These are phyloP conservation scores for Mormyrus iriodes DNA, from an alignment of 2,113 vertebrate species.

Conservation along the genomic window DNA sequence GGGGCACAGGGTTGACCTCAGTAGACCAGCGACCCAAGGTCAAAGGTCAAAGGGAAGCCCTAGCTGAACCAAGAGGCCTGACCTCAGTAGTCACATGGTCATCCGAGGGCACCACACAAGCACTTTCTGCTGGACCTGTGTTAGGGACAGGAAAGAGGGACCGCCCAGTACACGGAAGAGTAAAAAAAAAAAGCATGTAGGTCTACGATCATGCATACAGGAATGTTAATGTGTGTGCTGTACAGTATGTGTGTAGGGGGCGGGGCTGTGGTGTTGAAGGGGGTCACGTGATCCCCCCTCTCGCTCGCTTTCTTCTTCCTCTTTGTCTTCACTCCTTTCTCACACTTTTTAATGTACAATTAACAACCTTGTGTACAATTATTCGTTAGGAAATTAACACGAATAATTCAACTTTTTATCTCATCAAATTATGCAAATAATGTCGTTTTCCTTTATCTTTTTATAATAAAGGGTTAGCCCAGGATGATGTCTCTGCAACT, in stretches of 20 bases:
- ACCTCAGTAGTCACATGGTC: not conserved
- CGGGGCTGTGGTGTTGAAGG: not conserved
- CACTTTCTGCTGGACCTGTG: not conserved
- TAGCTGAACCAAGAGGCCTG: not conserved
- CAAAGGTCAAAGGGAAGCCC: not conserved
- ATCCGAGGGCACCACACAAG: not conserved
- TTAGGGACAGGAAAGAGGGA: not conserved
- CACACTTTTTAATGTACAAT: slow-evolving; percentile 48
- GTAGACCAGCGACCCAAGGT: not conserved
- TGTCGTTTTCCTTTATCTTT: slow-evolving; percentile 73
- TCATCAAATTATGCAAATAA: slow-evolving; percentile 69
- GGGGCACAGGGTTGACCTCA: not conserved
- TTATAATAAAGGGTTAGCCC: slow-evolving; percentile 75
- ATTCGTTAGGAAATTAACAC: slow-evolving; percentile 60
- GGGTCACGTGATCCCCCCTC: not conserved
- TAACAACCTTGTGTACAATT: slow-evolving; percentile 54
- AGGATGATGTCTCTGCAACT: slow-evolving; percentile 69
- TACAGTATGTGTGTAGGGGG: not conserved
- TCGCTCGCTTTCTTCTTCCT: not conserved
- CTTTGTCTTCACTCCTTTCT: slow-evolving; percentile 25
- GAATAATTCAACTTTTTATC: slow-evolving; percentile 64
- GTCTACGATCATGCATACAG: not conserved
- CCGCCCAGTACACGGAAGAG: not conserved
- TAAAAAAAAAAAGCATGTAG: not conserved
- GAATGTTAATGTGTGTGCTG: not conserved